A percentile compares a stretch with the other conserved stretches of the same genome.
phyloP scores from a whole-genome alignment of 2,113 vertebrate genomes.

The Acrocephalus kingi region DNA sequence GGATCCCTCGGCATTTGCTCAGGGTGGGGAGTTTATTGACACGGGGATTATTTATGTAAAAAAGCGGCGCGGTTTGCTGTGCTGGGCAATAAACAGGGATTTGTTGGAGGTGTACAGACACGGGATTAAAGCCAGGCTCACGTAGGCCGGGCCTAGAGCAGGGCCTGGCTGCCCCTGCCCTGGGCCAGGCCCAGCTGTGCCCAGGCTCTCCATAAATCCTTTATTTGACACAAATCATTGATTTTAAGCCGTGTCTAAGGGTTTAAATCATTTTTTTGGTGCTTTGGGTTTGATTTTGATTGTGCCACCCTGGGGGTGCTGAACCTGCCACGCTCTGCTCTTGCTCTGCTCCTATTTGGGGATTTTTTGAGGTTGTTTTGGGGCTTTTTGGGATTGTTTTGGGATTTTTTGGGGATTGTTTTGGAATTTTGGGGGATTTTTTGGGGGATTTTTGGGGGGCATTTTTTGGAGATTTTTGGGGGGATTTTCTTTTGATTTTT shows the following conservation, averaged over 20 bases:
- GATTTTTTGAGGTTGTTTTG: too few species aligned
- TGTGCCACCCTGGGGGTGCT: background rate
- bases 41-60: slow-evolving; percentile 76
- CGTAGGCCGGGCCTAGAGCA: background rate
- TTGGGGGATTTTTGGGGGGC: background rate
- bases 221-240: accelerated
- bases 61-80: slow-evolving; percentile 66
- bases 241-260: accelerated
- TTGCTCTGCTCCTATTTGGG: background rate
- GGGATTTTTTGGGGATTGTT: too few species aligned
- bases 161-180: background rate
- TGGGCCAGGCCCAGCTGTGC: background rate
- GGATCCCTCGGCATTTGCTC: slow-evolving; percentile 47
- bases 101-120: background rate
- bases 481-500: too few species aligned
- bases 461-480: background rate
- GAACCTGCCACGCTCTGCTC: accelerated
- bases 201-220: background rate
- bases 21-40: slow-evolving; percentile 77
- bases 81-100: slow-evolving; percentile 61
- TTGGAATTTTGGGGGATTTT: background rate
- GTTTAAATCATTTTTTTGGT: accelerated
- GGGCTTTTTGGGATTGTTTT: too few species aligned
- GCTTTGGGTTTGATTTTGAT: background rate
- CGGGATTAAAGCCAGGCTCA: background rate